Conservation (phyloP, 23 tunicate species). For the Halocynthia aurantium region DNA sequence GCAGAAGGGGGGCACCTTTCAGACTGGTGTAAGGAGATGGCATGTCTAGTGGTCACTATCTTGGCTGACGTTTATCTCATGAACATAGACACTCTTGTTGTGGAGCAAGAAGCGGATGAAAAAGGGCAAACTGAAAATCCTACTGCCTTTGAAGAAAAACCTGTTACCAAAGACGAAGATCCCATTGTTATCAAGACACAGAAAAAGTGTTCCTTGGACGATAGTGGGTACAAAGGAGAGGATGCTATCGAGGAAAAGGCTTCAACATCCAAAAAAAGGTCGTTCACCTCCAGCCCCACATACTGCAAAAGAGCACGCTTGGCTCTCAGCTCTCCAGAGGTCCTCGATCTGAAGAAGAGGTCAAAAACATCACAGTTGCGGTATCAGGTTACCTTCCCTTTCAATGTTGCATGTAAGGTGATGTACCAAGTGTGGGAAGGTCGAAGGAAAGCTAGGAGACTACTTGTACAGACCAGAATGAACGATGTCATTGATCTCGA, state of each 20-base stretch:
- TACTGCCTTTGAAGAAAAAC: neutral
- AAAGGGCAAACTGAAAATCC: neutral
- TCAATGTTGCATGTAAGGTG: conserved; percentile 28
- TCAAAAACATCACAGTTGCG: neutral
- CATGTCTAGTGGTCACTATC: conserved; percentile 26
- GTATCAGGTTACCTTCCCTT: conserved; percentile 14
- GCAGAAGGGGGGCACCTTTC: neutral
- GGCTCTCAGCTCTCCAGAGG: conserved; percentile 25
- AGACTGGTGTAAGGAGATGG: neutral
- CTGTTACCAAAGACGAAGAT: neutral
- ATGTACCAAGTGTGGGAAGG: conserved; percentile 74
- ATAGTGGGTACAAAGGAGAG: neutral
- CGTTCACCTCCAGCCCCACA: conserved; percentile 2
- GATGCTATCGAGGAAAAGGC: conserved; percentile 3
- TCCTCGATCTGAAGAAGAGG: neutral
- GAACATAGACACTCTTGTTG: neutral
- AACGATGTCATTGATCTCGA: conserved; percentile 66
- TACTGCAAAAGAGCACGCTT: conserved; percentile 44
- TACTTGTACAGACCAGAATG: conserved; percentile 42
- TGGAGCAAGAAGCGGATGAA: neutral
- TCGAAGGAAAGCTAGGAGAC: conserved; percentile 60
- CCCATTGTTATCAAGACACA: too few species aligned
- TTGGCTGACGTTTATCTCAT: conserved; percentile 46
- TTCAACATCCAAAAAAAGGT: conserved; percentile 17
- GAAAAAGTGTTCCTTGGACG: too few species aligned